phyloP scores from a whole-genome alignment of 1,140 invertebrate genomes.

The Diachasma alloeum region DNA sequence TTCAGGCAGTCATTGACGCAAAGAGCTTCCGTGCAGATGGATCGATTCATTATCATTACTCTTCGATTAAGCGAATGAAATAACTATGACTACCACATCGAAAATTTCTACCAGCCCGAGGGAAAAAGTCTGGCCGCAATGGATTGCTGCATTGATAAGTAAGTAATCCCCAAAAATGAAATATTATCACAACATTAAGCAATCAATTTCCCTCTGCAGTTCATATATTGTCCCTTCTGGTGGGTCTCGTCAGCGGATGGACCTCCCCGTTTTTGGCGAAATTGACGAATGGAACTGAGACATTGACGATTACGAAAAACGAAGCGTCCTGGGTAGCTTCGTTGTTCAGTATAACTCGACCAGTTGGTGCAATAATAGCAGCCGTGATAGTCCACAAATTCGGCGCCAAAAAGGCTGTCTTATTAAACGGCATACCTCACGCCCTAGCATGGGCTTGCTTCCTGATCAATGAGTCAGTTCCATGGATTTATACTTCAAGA shows the following conservation, averaged over 20 bases:
- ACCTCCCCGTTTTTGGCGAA: slow-evolving; percentile 69
- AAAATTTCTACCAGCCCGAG: background rate
- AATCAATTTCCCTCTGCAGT: slow-evolving; percentile 43
- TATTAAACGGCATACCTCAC: slow-evolving; percentile 69
- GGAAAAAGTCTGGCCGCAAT: slow-evolving; percentile 17
- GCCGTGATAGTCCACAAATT: slow-evolving; percentile 60
- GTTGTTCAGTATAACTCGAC: slow-evolving; percentile 63
- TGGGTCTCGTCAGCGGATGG: slow-evolving; percentile 64
- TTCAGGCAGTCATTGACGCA: no score
- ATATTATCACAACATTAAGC: background rate
- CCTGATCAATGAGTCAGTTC: slow-evolving; percentile 63
- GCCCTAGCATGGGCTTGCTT: slow-evolving; percentile 72
- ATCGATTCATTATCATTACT: no score
- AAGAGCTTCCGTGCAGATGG: no score
- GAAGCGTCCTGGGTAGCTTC: slow-evolving; percentile 74
- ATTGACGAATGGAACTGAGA: slow-evolving; percentile 59
- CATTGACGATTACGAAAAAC: slow-evolving; percentile 65
- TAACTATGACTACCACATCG: background rate
- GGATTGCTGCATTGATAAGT: slow-evolving; percentile 18
- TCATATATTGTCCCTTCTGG: slow-evolving; percentile 46
- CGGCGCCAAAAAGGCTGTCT: slow-evolving; percentile 73
- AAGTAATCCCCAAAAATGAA: background rate
- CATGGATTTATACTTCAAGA: slow-evolving; percentile 65
- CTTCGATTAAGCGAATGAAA: no score
- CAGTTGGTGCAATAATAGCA: slow-evolving; percentile 53